These are phyloP conservation scores for Ophiothrix spiculata DNA, from an alignment of 35 echinoderm and acorn worm genomes.

Conservation along the genomic window DNA sequence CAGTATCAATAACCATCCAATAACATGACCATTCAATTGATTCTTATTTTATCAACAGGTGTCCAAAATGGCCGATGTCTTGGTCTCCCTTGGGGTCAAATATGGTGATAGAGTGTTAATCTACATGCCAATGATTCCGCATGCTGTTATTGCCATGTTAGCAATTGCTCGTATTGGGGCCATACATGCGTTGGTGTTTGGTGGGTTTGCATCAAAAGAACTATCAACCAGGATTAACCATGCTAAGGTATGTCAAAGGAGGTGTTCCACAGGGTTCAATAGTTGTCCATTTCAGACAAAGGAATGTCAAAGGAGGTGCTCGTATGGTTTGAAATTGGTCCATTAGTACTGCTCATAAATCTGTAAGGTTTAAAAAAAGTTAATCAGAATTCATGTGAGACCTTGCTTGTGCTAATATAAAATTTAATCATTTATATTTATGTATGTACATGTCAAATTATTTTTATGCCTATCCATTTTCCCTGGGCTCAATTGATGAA, in stretches of 20 bases:
- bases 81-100: conserved; percentile 58
- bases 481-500: too few species aligned
- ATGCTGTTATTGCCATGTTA: conserved; percentile 90
- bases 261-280: not conserved
- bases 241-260: conserved; percentile 52
- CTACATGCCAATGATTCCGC: conserved; percentile 96
- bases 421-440: too few species aligned
- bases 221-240: conserved; percentile 85
- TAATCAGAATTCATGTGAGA: too few species aligned
- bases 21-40: too few species aligned
- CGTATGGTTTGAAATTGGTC: not conserved
- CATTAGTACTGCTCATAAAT: not conserved
- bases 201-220: conserved; percentile 95
- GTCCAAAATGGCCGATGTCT: conserved; percentile 59
- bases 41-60: conserved; percentile 47
- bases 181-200: conserved; percentile 89
- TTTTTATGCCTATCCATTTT: too few species aligned
- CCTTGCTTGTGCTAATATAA: too few species aligned
- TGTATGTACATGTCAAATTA: too few species aligned
- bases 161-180: conserved; percentile 81
- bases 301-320: not conserved
- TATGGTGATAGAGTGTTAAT: conserved; percentile 87
- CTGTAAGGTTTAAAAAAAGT: not conserved
- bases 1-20: too few species aligned
- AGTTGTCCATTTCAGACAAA: not conserved